Percentiles rank a stretch among this genome's conserved stretches.
Evolutionary conservation across 1,140 invertebrate genomes (phyloP).

Genomic region (Cardiocondyla obscurior): DNA sequence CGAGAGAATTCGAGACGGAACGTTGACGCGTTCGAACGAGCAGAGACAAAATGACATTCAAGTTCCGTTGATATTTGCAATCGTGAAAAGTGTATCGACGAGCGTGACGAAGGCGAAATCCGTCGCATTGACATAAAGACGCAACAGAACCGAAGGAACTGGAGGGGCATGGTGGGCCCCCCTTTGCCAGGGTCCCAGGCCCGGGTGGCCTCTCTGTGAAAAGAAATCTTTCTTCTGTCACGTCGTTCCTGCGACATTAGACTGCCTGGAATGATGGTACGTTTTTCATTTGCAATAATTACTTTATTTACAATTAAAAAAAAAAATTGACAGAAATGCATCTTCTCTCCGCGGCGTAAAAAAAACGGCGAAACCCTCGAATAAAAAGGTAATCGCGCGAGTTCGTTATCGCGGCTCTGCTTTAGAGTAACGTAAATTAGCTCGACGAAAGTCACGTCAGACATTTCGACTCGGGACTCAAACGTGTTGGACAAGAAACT

Average conservation of each 20-base stretch:
- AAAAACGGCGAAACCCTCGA: not conserved
- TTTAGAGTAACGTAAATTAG: not conserved
- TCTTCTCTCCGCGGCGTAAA: not conserved
- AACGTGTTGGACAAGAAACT: not conserved
- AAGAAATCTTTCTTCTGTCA: constrained; percentile 64
- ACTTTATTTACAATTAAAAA: not conserved
- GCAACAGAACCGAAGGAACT: not conserved
- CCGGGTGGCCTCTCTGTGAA: constrained; percentile 75
- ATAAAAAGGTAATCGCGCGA: not conserved
- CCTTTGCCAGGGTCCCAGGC: constrained; percentile 74
- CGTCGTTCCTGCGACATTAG: constrained; percentile 67
- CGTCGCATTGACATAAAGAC: not conserved
- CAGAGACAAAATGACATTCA: constrained; percentile 68
- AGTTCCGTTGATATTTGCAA: constrained; percentile 65
- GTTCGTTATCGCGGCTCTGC: not conserved
- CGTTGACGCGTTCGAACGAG: constrained; percentile 6
- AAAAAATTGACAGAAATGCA: not conserved
- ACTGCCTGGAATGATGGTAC: constrained; percentile 83
- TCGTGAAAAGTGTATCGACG: not conserved
- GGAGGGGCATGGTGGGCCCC: constrained; percentile 74
- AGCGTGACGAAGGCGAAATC: not conserved
- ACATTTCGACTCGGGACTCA: not conserved
- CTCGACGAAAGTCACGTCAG: not conserved
- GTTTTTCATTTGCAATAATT: not conserved
- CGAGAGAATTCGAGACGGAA: not conserved